Percentiles rank a stretch among this genome's conserved stretches.
Evolutionary conservation across 2,113 vertebrate species (phyloP).

Genomic region (Apodemus sylvaticus): DNA sequence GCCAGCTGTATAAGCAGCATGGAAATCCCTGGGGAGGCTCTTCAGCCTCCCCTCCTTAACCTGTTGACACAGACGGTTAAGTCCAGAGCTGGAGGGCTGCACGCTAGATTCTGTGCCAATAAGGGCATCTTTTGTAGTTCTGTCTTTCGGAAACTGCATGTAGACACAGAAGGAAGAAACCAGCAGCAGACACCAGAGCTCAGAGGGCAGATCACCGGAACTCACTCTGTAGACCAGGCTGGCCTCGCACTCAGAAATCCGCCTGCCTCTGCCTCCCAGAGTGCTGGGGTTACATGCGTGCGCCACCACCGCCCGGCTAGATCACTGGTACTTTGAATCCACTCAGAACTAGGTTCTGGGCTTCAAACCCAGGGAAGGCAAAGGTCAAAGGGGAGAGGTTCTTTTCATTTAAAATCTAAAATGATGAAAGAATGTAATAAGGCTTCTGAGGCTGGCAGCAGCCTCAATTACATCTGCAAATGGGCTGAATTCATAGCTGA

Average conservation of each 20-base stretch:
- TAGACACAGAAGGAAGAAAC: background rate
- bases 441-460: background rate
- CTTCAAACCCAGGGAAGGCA: background rate
- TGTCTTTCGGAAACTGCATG: background rate
- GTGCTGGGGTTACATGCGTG: too few species aligned
- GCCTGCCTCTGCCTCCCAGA: too few species aligned
- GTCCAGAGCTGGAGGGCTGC: background rate
- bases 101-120: background rate
- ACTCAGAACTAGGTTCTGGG: background rate
- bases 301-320: too few species aligned
- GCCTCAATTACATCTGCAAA: constrained; percentile 48
- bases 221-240: too few species aligned
- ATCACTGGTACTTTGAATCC: background rate
- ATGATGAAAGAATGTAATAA: constrained; percentile 62
- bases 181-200: background rate
- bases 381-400: background rate
- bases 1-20: constrained; percentile 64
- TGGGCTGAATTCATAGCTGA: constrained; percentile 64
- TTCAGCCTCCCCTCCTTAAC: background rate
- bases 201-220: constrained; percentile 19
- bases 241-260: too few species aligned
- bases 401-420: constrained; percentile 36
- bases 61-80: constrained; percentile 37
- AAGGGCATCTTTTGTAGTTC: background rate
- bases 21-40: constrained; percentile 46